phyloP scores from a whole-genome alignment of 64 coral and sea anemone species.

The Montipora cactus region DNA sequence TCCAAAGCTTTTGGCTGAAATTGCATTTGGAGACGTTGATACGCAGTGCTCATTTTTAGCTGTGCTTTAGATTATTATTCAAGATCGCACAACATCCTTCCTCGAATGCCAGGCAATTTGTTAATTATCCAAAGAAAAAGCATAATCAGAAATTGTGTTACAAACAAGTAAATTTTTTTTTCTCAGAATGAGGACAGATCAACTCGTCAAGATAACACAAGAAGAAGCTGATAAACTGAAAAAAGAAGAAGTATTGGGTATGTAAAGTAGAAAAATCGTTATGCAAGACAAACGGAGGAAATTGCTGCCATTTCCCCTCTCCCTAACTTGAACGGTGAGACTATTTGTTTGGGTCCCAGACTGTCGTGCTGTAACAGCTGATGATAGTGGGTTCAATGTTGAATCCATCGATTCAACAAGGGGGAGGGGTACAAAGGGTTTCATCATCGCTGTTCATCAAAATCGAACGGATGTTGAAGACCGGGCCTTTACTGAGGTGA shows the following conservation, averaged over 20 bases:
- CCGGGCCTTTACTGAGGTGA: too few species aligned
- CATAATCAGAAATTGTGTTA: neutral
- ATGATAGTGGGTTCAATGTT: too few species aligned
- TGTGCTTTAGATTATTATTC: too few species aligned
- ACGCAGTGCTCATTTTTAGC: too few species aligned
- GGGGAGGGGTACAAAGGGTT: too few species aligned
- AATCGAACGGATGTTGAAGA: too few species aligned
- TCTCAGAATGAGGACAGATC: constrained; percentile 69
- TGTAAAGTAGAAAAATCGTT: neutral
- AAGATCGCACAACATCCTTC: too few species aligned
- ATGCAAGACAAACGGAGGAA: neutral
- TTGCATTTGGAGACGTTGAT: too few species aligned
- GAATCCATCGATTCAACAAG: too few species aligned
- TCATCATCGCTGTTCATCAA: too few species aligned
- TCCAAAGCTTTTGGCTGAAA: too few species aligned
- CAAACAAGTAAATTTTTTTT: neutral
- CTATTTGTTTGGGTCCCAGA: neutral
- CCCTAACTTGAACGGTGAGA: neutral
- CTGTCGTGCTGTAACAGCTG: too few species aligned
- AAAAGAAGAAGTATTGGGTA: constrained; percentile 79
- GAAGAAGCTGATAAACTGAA: constrained; percentile 72
- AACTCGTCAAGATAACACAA: constrained; percentile 56
- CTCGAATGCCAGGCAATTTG: neutral
- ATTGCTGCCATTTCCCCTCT: neutral
- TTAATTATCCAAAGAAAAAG: neutral